Evolutionary conservation across 1,140 invertebrate species (phyloP).

Genomic region (Bombus confusus): DNA sequence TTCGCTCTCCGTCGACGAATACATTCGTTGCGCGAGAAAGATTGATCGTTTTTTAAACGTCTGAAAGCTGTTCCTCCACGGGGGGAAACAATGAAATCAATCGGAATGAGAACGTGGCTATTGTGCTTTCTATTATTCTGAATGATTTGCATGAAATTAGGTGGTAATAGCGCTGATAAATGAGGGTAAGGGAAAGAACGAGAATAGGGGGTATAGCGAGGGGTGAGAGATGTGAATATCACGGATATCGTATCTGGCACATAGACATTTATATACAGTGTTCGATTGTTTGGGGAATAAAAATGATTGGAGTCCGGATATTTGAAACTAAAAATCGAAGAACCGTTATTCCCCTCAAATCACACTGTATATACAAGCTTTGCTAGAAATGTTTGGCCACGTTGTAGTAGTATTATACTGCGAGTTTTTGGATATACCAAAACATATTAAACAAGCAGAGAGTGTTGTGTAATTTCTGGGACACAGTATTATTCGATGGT

Average conservation of each 20-base stretch:
- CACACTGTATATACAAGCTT: no score
- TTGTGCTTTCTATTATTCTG: not conserved
- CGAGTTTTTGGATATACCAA: no score
- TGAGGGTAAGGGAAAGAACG: not conserved
- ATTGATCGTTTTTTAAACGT: slow-evolving; percentile 30
- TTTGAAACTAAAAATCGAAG: no score
- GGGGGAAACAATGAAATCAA: not conserved
- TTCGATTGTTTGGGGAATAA: no score
- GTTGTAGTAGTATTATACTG: no score
- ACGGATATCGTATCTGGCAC: not conserved
- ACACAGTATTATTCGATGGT: no score
- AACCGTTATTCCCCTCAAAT: no score
- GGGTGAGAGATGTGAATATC: not conserved
- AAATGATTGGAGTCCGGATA: no score
- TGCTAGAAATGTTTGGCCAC: no score
- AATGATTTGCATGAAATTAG: not conserved
- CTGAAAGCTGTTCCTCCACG: not conserved
- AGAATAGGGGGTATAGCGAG: not conserved
- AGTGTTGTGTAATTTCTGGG: no score
- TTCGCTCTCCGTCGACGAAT: not conserved
- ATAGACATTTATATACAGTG: not conserved
- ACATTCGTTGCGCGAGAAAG: slow-evolving; percentile 33
- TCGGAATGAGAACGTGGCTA: not conserved
- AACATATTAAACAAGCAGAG: no score
- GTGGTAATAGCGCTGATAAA: not conserved